These are phyloP conservation scores for Chydorus sphaericus DNA, from an alignment of 2,888 invertebrate species.

Conservation along the genomic window DNA sequence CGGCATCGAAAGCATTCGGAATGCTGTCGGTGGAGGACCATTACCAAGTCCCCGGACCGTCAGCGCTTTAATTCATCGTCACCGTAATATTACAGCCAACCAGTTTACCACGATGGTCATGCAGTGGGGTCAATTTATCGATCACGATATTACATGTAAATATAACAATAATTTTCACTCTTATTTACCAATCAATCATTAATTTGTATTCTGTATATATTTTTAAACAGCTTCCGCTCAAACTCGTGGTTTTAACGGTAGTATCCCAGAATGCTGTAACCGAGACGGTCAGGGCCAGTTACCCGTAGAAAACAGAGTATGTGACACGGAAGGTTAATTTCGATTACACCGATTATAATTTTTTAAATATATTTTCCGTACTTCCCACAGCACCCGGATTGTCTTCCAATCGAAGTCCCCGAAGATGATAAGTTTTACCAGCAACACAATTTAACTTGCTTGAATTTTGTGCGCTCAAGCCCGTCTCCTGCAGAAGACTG, in stretches of 20 bases:
- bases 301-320: slow-evolving; percentile 44
- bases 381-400: slow-evolving; percentile 59
- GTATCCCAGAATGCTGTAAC: slow-evolving; percentile 60
- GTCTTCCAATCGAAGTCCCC: slow-evolving; percentile 63
- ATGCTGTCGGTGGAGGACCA: slow-evolving; percentile 18
- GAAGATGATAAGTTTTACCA: slow-evolving; percentile 55
- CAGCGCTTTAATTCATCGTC: slow-evolving; percentile 49
- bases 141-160: slow-evolving; percentile 61
- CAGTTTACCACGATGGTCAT: slow-evolving; percentile 63
- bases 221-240: slow-evolving; percentile 22
- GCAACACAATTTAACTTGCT: slow-evolving; percentile 49
- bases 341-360: slow-evolving; percentile 17
- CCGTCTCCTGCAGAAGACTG: slow-evolving; percentile 67
- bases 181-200: not conserved
- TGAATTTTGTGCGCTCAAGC: slow-evolving; percentile 69
- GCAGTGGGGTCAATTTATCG: slow-evolving; percentile 84
- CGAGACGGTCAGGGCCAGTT: slow-evolving; percentile 43
- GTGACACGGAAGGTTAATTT: not conserved
- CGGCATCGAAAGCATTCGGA: slow-evolving; percentile 31
- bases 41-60: slow-evolving; percentile 64
- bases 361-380: slow-evolving; percentile 19
- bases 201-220: not conserved
- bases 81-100: slow-evolving; percentile 45
- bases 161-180: not conserved
- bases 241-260: slow-evolving; percentile 47